Conservation (phyloP, 2,888 invertebrate genomes). For the Drosophila mimetica region DNA sequence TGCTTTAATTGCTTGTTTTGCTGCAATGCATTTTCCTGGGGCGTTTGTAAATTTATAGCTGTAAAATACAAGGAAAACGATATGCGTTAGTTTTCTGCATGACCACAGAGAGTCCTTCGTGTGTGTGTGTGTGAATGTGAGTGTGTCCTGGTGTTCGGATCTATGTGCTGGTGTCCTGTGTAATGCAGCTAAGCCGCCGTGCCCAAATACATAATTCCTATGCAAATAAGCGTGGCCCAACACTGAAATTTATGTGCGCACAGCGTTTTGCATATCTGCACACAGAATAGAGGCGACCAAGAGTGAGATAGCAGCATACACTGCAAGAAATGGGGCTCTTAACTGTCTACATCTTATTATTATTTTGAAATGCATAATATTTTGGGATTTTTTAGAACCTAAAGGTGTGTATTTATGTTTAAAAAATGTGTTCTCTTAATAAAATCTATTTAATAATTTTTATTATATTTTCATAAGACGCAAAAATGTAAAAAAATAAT, state of each 20-base stretch:
- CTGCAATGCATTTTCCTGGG: slow-evolving; percentile 77
- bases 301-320: slow-evolving; percentile 25
- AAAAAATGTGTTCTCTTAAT: too few relatives aligned
- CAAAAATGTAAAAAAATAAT: too few relatives aligned
- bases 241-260: slow-evolving; percentile 70
- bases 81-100: slow-evolving; percentile 69
- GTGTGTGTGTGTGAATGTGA: slow-evolving; percentile 9
- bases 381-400: not conserved
- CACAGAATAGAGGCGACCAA: slow-evolving; percentile 34
- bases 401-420: too few relatives aligned
- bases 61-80: slow-evolving; percentile 72
- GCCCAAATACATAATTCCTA: slow-evolving; percentile 78
- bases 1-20: slow-evolving; percentile 76
- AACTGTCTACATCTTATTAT: too few relatives aligned
- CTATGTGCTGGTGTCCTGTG: slow-evolving; percentile 50
- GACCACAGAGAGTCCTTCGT: slow-evolving; percentile 57
- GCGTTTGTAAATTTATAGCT: slow-evolving; percentile 70
- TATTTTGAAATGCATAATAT: too few relatives aligned
- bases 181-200: slow-evolving; percentile 74
- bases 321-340: not conserved
- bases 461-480: too few relatives aligned
- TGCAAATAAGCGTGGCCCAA: slow-evolving; percentile 73
- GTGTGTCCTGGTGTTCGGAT: slow-evolving; percentile 33
- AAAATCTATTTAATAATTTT: too few relatives aligned
- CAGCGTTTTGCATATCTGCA: slow-evolving; percentile 74